Evolutionary conservation across 2,113 vertebrate genomes (phyloP).

Genomic region (Petromus typicus): DNA sequence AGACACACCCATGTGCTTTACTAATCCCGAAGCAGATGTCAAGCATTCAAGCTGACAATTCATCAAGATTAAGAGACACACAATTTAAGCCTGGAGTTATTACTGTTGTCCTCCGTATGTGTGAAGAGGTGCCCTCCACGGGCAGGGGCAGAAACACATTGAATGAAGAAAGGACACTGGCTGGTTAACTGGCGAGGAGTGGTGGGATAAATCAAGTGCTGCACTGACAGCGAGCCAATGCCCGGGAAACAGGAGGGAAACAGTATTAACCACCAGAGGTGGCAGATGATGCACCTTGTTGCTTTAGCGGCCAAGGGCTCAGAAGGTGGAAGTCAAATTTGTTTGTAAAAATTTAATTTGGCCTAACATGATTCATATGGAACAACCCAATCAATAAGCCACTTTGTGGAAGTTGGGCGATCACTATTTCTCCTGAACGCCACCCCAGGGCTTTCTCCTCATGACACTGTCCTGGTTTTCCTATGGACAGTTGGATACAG

Average conservation of each 20-base stretch:
- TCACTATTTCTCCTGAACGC: background rate
- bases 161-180: background rate
- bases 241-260: too few species aligned
- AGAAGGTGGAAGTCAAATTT: background rate
- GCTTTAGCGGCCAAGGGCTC: background rate
- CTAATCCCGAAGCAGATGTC: background rate
- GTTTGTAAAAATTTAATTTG: constrained; percentile 4
- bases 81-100: background rate
- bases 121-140: background rate
- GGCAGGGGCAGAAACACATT: background rate
- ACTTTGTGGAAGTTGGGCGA: background rate
- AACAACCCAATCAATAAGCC: background rate
- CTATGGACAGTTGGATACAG: background rate
- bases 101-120: background rate
- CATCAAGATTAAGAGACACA: background rate
- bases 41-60: background rate
- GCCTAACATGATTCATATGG: background rate
- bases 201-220: background rate
- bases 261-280: background rate
- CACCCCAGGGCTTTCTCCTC: background rate
- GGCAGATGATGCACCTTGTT: too few species aligned
- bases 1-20: background rate
- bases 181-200: background rate
- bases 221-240: background rate
- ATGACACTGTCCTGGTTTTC: background rate